phyloP scores from a whole-genome alignment of 2,797 vertebrate genomes.

The Falco biarmicus region DNA sequence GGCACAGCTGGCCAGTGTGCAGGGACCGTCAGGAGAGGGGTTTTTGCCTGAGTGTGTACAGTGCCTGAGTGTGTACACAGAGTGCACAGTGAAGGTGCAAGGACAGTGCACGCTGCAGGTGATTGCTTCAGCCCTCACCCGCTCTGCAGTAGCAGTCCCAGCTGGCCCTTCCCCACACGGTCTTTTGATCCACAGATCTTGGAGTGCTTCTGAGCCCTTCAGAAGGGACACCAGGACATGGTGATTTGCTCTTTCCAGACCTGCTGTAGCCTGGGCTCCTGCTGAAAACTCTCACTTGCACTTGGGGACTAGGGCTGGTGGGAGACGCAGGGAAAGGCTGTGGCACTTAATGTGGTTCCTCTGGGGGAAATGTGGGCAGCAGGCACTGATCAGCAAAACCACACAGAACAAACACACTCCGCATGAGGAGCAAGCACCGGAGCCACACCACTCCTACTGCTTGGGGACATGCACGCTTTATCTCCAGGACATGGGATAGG shows the following conservation, averaged over 20 bases:
- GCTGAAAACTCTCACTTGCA: not conserved
- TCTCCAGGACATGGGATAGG: not conserved
- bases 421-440: not conserved
- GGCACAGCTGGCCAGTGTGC: rapidly evolving
- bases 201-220: not conserved
- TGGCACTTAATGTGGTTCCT: not conserved
- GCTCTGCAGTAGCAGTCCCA: not conserved
- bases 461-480: rapidly evolving
- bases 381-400: not conserved
- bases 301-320: not conserved
- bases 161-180: not conserved
- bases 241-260: not conserved
- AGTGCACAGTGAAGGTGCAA: not conserved
- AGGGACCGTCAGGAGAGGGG: not conserved
- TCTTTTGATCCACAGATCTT: not conserved
- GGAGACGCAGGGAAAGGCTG: not conserved
- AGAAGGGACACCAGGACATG: not conserved
- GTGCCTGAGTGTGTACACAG: too few species aligned
- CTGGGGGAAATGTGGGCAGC: not conserved
- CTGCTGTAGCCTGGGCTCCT: not conserved
- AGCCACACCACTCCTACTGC: not conserved
- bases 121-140: not conserved
- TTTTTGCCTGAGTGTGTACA: too few species aligned
- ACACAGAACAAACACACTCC: not conserved
- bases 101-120: not conserved